Base-by-base conservation (phyloP, 2,888 invertebrate genomes). In the Scaptomyza tumidula region DNA sequence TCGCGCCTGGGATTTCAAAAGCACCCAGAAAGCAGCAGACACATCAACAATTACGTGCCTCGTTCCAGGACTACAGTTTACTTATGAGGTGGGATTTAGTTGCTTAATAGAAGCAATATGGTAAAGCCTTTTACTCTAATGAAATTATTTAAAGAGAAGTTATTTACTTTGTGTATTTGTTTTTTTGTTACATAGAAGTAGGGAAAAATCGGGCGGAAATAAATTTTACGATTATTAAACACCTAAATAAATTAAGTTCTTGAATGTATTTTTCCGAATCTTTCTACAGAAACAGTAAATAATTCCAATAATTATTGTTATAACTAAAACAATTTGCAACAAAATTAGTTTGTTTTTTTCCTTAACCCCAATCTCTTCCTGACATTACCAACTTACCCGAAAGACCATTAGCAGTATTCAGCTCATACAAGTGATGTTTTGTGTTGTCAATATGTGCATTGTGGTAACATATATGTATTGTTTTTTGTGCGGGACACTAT, bases 361-460 rank as follows among this genome's bases (percentile, higher is more conserved):
- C n/a, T n/a, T n/a, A n/a, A 24, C 24, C 24, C 24, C 24, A 24
- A 24, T 24, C 24, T 24, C 24, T 24, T 53, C 2, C 39, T 89
- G 86, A 53, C 39, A 81, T 0, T 58, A 73, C 11, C 44, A 66
- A 9, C 43, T 76, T 3, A 63, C 69, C 0, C 53, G 48, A 3
- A 7, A 39, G 11, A 67, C 66, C 4, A 64, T 88, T 5, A 80
- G 76, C 29, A 24, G 13, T 1, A 71, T 76, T 3, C 79, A 86
- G 45, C 57, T 86, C 5, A 44, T 72, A 4, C 86, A 89, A 44
- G 41, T 88, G n/a, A 13, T 63, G 0, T 57, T 44, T 13, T 80
- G 84, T 14, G 84, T 88, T 0, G 39, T 54, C 3, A 73, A 39
- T 24, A 60, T 86, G 0, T 86, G 86, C 53, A 41, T 69, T 11